Percentiles rank a stretch among this genome's conserved stretches.
These are phyloP conservation scores for Metallyticus violacea DNA, from an alignment of 2,888 invertebrate genomes.

Conservation along the genomic window DNA sequence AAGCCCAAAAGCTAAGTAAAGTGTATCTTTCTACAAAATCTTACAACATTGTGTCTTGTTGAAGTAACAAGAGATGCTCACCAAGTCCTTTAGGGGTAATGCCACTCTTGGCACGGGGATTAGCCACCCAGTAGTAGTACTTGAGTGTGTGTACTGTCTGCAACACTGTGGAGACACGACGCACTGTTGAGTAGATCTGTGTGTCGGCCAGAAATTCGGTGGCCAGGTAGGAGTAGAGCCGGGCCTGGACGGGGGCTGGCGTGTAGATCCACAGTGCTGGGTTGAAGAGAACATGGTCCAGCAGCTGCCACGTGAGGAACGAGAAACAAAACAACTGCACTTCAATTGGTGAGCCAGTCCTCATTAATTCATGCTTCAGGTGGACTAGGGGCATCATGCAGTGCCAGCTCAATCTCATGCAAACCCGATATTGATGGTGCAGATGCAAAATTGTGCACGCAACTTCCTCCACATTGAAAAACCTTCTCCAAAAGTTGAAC, in stretches of 20 bases:
- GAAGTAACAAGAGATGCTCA: slow-evolving; percentile 57
- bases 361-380: background rate
- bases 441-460: background rate
- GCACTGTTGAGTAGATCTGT: slow-evolving; percentile 94
- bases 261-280: slow-evolving; percentile 99
- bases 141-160: slow-evolving; percentile 98
- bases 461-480: too few species aligned
- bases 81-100: slow-evolving; percentile 93
- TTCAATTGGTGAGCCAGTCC: slow-evolving; percentile 51
- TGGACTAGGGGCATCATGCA: background rate
- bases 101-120: slow-evolving; percentile 92
- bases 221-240: slow-evolving; percentile 95
- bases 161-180: slow-evolving; percentile 93
- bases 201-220: slow-evolving; percentile 98
- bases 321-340: slow-evolving; percentile 86
- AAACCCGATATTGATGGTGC: background rate
- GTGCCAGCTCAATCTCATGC: background rate
- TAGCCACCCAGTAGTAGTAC: slow-evolving; percentile 98
- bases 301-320: slow-evolving; percentile 89
- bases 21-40: background rate
- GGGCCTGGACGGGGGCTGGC: slow-evolving; percentile 90
- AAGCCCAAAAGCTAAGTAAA: background rate
- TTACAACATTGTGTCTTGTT: slow-evolving; percentile 52
- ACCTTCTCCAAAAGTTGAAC: too few species aligned
- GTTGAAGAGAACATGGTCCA: slow-evolving; percentile 99